A percentile compares a stretch with the other conserved stretches of the same genome.
phyloP scores from a whole-genome alignment of 2,797 vertebrate species.

The Anguilla marmorata region DNA sequence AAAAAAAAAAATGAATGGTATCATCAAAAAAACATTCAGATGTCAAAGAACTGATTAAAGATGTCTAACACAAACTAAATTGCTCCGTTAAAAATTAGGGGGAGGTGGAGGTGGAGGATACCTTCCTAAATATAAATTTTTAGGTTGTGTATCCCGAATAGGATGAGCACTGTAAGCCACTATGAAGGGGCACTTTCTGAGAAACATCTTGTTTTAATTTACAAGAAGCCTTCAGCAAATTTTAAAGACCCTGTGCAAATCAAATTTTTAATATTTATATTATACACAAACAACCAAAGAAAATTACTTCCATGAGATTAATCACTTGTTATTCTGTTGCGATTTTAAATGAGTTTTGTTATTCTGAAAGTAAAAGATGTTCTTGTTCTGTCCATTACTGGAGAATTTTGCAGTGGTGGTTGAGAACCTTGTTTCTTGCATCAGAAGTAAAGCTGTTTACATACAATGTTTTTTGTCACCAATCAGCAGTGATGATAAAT shows the following conservation, averaged over 20 bases:
- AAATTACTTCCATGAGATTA: no score
- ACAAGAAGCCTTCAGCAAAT: not conserved
- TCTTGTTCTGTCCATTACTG: not conserved
- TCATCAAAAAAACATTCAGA: conserved; percentile 10
- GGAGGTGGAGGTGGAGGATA: not conserved
- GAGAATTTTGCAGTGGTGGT: no score
- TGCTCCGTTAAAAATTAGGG: not conserved
- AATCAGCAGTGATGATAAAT: not conserved
- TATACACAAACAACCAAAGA: no score
- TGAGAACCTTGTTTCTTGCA: no score
- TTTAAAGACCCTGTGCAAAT: not conserved
- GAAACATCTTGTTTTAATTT: not conserved
- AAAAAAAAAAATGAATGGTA: not conserved
- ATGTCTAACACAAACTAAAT: conserved; percentile 60
- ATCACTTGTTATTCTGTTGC: not conserved
- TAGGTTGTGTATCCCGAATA: not conserved
- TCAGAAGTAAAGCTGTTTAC: no score
- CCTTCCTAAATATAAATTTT: not conserved
- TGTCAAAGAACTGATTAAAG: conserved; percentile 57
- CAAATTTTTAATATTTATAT: not conserved
- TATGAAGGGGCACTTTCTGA: not conserved
- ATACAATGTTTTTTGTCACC: not conserved
- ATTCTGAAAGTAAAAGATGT: not conserved
- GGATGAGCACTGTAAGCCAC: not conserved
- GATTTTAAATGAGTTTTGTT: not conserved